Evolutionary conservation across 2,113 vertebrate genomes (phyloP).

Genomic region (Melanostigma gelatinosum): DNA sequence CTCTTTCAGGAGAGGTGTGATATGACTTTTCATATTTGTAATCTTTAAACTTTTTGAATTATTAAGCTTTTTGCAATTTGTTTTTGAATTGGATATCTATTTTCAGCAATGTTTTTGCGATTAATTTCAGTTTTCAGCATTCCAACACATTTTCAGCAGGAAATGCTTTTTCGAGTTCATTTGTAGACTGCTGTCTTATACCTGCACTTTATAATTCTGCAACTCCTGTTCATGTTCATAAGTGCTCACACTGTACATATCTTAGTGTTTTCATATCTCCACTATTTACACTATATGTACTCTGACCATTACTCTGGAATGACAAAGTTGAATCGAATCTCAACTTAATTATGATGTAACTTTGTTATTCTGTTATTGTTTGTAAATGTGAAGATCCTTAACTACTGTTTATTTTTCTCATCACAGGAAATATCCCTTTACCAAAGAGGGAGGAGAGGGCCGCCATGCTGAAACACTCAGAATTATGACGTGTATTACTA

Average conservation of each 20-base stretch:
- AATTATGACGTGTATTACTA: constrained; percentile 51
- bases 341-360: too few species aligned
- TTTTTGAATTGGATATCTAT: too few species aligned
- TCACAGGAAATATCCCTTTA: constrained; percentile 91
- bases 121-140: too few species aligned
- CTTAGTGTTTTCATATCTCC: background rate
- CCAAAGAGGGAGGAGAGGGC: constrained; percentile 82
- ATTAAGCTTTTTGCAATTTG: too few species aligned
- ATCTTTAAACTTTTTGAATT: too few species aligned
- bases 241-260: background rate
- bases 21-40: too few species aligned
- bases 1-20: too few species aligned
- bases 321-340: background rate
- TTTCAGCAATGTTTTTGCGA: too few species aligned
- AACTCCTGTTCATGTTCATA: background rate
- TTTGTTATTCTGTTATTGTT: background rate
- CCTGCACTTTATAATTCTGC: background rate
- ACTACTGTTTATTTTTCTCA: constrained; percentile 22
- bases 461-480: constrained; percentile 72
- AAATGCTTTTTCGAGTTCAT: too few species aligned
- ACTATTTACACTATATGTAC: background rate
- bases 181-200: too few species aligned
- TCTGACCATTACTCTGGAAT: too few species aligned
- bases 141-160: too few species aligned
- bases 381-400: background rate